Base-by-base conservation (phyloP, 2,113 vertebrate genomes). In the Gallinago undulata region DNA sequence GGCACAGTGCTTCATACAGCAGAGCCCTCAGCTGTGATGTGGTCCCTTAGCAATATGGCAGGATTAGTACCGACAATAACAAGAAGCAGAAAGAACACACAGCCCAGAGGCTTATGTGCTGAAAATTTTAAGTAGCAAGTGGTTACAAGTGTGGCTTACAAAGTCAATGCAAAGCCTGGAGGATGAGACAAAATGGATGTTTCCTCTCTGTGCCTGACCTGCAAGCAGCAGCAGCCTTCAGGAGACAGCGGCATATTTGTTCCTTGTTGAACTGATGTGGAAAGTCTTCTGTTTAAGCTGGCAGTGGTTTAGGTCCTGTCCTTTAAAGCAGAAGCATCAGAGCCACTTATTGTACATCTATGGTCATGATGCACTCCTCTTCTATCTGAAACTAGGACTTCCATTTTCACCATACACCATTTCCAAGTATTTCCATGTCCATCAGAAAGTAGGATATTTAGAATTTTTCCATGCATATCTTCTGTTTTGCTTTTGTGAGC, bases 301-400 rank as follows among this genome's bases (percentile, higher is more conserved):
- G 45, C 55, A 74, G 41, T 28, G 19, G 39, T 80, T 90, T 88
- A 70, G 15, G 59, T 88, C 22, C 63, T 84, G 68, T 89, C 62
- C 69, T 74, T 91, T 80, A 78, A 87, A 91, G 45, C 22, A 69
- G 85, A 96, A 89, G 48, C 62, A 74, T 83, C 75, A 92, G 90
- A 95, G 59, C 41, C 45, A 80, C 41, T 59, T 94, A 51, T 3
- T 85, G 8, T 60, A 91, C 45, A 48, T 57, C 30, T 62, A 69
- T 87, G 28, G n/a, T 69, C 48, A 83, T 19, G 53, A 83, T 37
- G n/a, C 21, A 56, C 43, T 82, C 43, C 21, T 75, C 48, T 56
- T 81, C 67, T 85, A 6, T 63, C 41, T 70, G 63, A 80, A 76
- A 79, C 25, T 21, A 76, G 28, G 77, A 64, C 10, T 87, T 74